Conservation (phyloP, 2,888 invertebrate genomes). For the Stenodema calcarata region DNA sequence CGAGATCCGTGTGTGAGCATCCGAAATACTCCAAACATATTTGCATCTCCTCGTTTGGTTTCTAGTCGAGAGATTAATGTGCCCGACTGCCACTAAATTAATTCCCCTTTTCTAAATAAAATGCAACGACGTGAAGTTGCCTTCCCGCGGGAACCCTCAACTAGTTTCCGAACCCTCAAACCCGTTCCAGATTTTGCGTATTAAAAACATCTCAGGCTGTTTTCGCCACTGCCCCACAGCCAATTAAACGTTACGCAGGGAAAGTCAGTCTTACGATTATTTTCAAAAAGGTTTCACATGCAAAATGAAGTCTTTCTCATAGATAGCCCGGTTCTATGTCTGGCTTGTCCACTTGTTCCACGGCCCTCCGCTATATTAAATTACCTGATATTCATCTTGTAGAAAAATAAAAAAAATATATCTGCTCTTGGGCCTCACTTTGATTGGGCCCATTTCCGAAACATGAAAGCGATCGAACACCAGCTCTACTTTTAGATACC, state of each 20-base stretch:
- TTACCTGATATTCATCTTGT: neutral
- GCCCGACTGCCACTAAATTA: too few species aligned
- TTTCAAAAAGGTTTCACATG: neutral
- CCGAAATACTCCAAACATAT: too few species aligned
- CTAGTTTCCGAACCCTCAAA: too few species aligned
- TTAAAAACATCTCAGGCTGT: neutral
- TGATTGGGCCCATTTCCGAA: neutral
- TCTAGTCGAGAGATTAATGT: too few species aligned
- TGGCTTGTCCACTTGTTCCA: neutral
- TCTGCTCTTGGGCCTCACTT: too few species aligned
- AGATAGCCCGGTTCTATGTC: neutral
- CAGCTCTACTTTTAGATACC: too few species aligned
- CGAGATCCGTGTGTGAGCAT: too few species aligned
- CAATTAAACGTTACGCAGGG: neutral
- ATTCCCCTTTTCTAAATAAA: neutral
- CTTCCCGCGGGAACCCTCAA: neutral
- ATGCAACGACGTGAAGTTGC: neutral
- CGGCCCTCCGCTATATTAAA: neutral
- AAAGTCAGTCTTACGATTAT: neutral
- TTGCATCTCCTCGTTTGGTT: too few species aligned
- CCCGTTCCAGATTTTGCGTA: neutral
- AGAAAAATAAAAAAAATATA: too few species aligned
- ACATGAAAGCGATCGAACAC: too few species aligned
- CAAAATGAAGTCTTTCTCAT: neutral
- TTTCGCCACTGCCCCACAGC: neutral